Evolutionary conservation across 2,113 vertebrate genomes (phyloP).

Genomic region (Seriola aureovittata): DNA sequence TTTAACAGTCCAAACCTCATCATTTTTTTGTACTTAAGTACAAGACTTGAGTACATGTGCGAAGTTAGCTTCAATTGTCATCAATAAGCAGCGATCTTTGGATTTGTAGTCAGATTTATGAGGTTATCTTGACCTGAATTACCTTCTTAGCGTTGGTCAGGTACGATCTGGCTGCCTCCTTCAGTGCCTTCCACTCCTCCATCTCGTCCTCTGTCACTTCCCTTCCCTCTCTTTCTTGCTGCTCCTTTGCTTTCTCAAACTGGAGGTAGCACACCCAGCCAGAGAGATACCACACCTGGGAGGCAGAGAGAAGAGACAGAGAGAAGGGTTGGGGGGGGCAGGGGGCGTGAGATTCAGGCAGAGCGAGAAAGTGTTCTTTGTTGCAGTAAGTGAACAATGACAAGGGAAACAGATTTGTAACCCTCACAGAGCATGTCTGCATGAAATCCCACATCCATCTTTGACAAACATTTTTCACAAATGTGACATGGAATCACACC

Average conservation of each 20-base stretch:
- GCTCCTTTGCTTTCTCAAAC: conserved; percentile 70
- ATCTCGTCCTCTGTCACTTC: conserved; percentile 71
- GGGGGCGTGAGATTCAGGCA: conserved; percentile 21
- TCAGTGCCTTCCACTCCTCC: conserved; percentile 81
- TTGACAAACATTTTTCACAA: conserved; percentile 55
- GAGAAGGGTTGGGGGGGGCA: background rate
- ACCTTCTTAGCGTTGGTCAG: conserved; percentile 86
- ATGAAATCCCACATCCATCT: conserved; percentile 52
- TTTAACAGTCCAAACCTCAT: background rate
- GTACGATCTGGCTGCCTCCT: conserved; percentile 80
- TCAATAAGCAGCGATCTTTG: background rate
- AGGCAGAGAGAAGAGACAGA: conserved; percentile 64
- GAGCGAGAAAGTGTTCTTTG: conserved; percentile 38
- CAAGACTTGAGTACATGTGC: background rate
- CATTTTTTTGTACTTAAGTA: background rate
- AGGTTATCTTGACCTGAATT: conserved; percentile 24
- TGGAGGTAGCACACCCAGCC: conserved; percentile 86
- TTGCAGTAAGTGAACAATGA: conserved; percentile 57
- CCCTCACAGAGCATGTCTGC: conserved; percentile 38
- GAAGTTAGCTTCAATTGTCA: background rate
- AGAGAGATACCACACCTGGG: conserved; percentile 87
- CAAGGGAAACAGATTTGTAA: conserved; percentile 59
- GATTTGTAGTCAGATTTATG: background rate
- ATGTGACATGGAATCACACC: conserved; percentile 10
- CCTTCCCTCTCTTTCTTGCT: conserved; percentile 78